A percentile compares a stretch with the other conserved stretches of the same genome.
phyloP scores from a whole-genome alignment of 2,113 vertebrate genomes.

The Panthera leo region DNA sequence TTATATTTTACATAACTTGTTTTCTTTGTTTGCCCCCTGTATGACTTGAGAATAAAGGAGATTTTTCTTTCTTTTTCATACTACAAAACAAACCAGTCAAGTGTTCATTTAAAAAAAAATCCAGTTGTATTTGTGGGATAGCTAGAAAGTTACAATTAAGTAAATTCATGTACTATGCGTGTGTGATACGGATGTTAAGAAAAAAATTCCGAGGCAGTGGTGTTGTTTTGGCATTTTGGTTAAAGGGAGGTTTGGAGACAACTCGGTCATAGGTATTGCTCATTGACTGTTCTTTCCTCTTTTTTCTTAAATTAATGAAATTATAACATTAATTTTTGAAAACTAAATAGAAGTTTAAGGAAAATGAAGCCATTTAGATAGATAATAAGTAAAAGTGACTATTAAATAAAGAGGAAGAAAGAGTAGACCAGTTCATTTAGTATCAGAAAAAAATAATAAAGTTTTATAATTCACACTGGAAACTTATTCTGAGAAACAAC shows the following conservation, averaged over 20 bases:
- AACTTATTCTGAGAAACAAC: slow-evolving; percentile 36
- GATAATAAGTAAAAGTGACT: slow-evolving; percentile 35
- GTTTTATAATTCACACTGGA: slow-evolving; percentile 4
- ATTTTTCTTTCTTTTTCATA: slow-evolving; percentile 32
- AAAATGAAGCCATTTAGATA: slow-evolving; percentile 11
- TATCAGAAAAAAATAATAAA: slow-evolving; percentile 39
- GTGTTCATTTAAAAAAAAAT: slow-evolving; percentile 46
- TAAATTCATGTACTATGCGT: neutral
- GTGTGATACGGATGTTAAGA: slow-evolving; percentile 10
- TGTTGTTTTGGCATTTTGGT: slow-evolving; percentile 55
- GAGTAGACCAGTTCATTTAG: slow-evolving; percentile 4
- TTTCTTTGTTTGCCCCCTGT: neutral
- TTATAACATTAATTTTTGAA: slow-evolving; percentile 21
- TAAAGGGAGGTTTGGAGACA: slow-evolving; percentile 40
- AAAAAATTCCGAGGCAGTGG: neutral
- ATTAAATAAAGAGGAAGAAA: slow-evolving; percentile 27
- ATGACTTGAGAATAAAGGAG: slow-evolving; percentile 54
- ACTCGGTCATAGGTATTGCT: slow-evolving; percentile 38
- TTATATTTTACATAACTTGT: neutral
- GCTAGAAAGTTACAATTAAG: slow-evolving; percentile 16
- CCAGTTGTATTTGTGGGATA: slow-evolving; percentile 16
- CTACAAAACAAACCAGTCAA: slow-evolving; percentile 29
- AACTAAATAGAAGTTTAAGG: neutral
- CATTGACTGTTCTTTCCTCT: neutral
- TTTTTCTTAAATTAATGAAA: slow-evolving; percentile 33